Evolutionary conservation across 2,113 vertebrate species (phyloP).

Genomic region (Excalfactoria chinensis): DNA sequence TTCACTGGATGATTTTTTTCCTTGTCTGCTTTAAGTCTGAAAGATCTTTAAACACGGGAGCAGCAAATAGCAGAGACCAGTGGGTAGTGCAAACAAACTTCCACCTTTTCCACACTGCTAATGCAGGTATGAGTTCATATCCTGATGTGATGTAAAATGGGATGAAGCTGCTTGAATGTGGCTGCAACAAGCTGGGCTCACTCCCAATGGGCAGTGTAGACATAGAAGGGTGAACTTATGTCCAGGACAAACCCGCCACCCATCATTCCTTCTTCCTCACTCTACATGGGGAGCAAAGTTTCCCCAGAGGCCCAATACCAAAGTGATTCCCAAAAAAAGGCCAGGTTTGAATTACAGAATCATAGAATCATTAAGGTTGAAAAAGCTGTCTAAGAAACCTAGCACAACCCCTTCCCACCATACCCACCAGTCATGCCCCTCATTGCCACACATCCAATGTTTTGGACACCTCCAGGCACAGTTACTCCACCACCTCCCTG

Average conservation of each 20-base stretch:
- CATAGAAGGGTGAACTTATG: not conserved
- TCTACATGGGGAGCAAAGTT: fast-evolving
- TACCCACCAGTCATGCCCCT: too few species aligned
- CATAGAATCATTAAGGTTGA: too few species aligned
- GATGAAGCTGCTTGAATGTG: not conserved
- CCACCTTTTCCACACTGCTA: not conserved
- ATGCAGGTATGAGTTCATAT: not conserved
- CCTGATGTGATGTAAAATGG: fast-evolving
- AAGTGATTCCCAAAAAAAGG: not conserved
- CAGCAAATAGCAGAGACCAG: not conserved
- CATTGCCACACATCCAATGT: too few species aligned
- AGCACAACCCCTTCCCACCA: too few species aligned
- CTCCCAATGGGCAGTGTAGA: not conserved
- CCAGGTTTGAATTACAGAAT: not conserved
- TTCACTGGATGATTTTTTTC: not conserved
- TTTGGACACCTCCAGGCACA: too few species aligned
- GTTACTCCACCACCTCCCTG: too few species aligned
- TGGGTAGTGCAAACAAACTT: not conserved
- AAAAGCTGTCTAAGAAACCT: too few species aligned
- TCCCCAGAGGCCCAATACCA: not conserved
- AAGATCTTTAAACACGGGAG: not conserved
- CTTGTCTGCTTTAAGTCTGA: not conserved
- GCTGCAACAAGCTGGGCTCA: not conserved
- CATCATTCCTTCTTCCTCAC: not conserved
- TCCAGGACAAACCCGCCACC: not conserved